These are phyloP conservation scores for Bugulina stolonifera DNA, from an alignment of 2,888 invertebrate genomes.

Conservation along the genomic window DNA sequence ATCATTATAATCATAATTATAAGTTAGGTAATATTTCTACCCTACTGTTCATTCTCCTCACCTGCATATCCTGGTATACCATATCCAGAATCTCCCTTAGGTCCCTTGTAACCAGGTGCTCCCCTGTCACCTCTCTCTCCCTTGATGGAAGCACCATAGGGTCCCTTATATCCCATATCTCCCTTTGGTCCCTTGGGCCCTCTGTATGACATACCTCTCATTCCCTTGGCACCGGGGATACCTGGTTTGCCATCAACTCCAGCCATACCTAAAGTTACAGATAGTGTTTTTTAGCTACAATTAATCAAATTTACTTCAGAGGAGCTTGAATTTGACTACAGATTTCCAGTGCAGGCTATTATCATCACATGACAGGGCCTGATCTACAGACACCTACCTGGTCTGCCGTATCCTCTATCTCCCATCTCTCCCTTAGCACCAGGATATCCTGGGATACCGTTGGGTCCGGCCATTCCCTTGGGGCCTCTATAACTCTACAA, in stretches of 20 bases:
- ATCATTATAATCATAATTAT: too few species aligned
- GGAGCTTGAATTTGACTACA: too few species aligned
- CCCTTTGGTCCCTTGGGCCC: constrained; percentile 17
- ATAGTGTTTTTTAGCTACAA: too few species aligned
- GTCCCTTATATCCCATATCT: background rate
- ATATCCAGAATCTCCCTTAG: background rate
- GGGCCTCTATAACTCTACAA: constrained; percentile 10
- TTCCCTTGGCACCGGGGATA: constrained; percentile 14
- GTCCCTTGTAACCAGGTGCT: background rate
- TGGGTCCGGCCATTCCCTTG: background rate
- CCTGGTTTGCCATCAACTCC: background rate
- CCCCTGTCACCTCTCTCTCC: background rate
- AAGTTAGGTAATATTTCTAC: too few species aligned
- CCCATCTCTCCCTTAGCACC: constrained; percentile 17
- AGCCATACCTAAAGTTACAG: background rate
- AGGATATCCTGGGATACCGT: background rate
- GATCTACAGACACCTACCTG: background rate
- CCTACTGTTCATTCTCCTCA: too few species aligned
- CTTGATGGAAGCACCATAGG: background rate
- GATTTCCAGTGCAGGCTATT: too few species aligned
- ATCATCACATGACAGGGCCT: too few species aligned
- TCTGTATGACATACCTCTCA: background rate
- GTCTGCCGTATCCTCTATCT: background rate
- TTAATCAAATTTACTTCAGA: too few species aligned
- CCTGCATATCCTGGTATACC: background rate